Percentiles rank a stretch among this genome's conserved stretches.
phyloP scores from a whole-genome alignment of 2,113 vertebrate species.

The Onychorhynchus coronatus region DNA sequence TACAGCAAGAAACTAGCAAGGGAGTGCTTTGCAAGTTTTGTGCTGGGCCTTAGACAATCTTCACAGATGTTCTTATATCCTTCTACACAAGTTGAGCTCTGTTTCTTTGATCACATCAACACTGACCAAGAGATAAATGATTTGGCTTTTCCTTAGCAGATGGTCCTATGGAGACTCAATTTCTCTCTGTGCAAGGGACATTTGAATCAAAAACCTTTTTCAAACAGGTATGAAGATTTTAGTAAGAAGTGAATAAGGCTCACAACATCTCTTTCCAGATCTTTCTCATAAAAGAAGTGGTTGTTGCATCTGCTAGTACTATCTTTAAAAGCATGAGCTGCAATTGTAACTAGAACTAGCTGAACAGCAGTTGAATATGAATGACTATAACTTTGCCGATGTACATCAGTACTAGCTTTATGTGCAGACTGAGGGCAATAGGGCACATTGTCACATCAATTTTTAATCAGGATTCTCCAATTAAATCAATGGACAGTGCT shows the following conservation, averaged over 20 bases:
- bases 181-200: background rate
- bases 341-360: background rate
- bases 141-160: background rate
- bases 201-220: background rate
- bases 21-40: background rate
- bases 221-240: background rate
- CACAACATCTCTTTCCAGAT: background rate
- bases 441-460: constrained; percentile 43
- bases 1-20: background rate
- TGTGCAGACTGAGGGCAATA: background rate
- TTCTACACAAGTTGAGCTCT: background rate
- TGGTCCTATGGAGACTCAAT: background rate
- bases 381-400: background rate
- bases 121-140: background rate
- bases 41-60: background rate
- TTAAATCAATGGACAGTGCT: constrained; percentile 49
- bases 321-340: background rate
- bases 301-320: background rate
- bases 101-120: background rate
- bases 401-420: background rate
- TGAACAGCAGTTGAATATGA: background rate
- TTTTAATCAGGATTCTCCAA: constrained; percentile 57
- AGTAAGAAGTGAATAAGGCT: background rate
- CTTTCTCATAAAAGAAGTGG: background rate
- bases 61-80: background rate